These are phyloP conservation scores for Metalampra italica DNA, from an alignment of 2,888 invertebrate genomes.

Conservation along the genomic window DNA sequence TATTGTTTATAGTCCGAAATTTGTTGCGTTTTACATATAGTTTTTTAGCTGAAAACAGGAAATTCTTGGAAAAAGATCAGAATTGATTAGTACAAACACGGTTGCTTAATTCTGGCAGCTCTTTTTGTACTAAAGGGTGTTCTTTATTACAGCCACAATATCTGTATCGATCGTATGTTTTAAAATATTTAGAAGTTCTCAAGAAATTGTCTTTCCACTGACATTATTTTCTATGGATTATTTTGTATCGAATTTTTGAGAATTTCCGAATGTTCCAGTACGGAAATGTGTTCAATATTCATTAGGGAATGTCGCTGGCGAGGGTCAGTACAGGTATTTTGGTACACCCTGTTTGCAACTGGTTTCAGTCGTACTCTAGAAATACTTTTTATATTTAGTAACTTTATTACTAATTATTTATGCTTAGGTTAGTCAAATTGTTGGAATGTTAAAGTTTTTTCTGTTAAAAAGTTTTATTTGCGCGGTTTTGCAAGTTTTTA, in stretches of 20 bases:
- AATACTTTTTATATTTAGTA: conserved; percentile 51
- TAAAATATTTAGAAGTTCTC: too few relatives aligned
- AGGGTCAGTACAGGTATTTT: background rate
- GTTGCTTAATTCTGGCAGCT: conserved; percentile 37
- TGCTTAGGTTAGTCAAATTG: conserved; percentile 45
- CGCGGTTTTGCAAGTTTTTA: conserved; percentile 5
- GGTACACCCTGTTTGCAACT: conserved; percentile 9
- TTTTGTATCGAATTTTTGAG: too few relatives aligned
- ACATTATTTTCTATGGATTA: too few relatives aligned
- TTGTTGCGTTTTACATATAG: background rate
- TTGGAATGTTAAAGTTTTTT: conserved; percentile 57
- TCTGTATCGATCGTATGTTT: background rate
- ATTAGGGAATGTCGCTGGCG: too few relatives aligned
- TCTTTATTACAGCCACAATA: background rate
- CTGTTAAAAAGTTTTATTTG: conserved; percentile 35
- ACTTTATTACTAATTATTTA: conserved; percentile 51
- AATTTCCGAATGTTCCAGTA: too few relatives aligned
- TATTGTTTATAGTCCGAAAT: conserved; percentile 2
- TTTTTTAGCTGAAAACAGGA: background rate
- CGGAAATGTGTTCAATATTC: too few relatives aligned
- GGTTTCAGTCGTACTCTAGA: conserved; percentile 55
- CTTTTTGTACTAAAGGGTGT: conserved; percentile 19
- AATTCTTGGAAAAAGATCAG: conserved; percentile 13
- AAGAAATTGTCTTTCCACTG: too few relatives aligned
- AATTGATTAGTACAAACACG: conserved; percentile 56